Evolutionary conservation across 2,113 vertebrate species (phyloP).

Genomic region (Pungitius pungitius): DNA sequence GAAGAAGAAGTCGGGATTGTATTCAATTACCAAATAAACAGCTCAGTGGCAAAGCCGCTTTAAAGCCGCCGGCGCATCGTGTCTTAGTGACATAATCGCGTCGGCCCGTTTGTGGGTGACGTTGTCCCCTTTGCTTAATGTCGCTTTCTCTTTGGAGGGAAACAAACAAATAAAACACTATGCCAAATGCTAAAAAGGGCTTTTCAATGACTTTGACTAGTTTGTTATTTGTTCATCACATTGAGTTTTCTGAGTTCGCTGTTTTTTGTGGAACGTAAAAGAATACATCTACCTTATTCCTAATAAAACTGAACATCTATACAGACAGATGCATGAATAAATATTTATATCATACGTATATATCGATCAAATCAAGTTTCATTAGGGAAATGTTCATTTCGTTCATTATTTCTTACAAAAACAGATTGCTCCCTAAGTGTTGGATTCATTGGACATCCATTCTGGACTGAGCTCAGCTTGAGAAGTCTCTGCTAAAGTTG

Average conservation of each 20-base stretch:
- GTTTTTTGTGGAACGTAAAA: not conserved
- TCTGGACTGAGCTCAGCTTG: slow-evolving; percentile 14
- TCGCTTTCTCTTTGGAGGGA: not conserved
- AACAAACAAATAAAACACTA: not conserved
- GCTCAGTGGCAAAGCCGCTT: slow-evolving; percentile 45
- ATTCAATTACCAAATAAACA: slow-evolving; percentile 67
- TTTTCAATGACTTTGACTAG: not conserved
- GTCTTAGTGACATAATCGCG: slow-evolving; percentile 39
- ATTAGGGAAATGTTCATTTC: not conserved
- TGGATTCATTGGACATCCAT: slow-evolving; percentile 9
- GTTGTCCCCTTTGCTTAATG: slow-evolving; percentile 1
- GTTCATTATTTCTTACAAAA: too few relatives aligned
- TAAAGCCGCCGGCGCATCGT: slow-evolving; percentile 29
- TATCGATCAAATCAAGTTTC: not conserved
- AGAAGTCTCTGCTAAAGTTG: slow-evolving; percentile 11
- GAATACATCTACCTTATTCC: not conserved
- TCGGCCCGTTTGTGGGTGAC: slow-evolving; percentile 10
- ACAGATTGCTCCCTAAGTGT: not conserved
- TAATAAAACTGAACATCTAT: not conserved
- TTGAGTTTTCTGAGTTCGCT: too few relatives aligned
- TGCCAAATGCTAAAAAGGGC: not conserved
- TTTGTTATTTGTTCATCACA: not conserved
- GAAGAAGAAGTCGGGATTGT: slow-evolving; percentile 35
- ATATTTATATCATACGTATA: not conserved
- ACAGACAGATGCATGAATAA: not conserved